A percentile compares a stretch with the other conserved stretches of the same genome.
Evolutionary conservation across 2,888 invertebrate species (phyloP).

Genomic region (Pachycephus smyrnensis): DNA sequence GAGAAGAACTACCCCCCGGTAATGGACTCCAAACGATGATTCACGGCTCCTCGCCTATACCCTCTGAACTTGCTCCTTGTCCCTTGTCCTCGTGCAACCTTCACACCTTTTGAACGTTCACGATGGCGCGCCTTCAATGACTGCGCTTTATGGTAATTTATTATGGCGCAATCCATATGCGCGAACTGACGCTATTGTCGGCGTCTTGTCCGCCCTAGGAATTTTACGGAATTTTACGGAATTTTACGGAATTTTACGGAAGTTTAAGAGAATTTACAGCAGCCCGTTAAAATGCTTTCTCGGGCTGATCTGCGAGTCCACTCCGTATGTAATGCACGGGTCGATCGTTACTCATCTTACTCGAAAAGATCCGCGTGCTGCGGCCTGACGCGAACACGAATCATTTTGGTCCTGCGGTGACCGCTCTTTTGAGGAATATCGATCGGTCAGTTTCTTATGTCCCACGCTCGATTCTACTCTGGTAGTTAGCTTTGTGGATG

Average conservation of each 20-base stretch:
- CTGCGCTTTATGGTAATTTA: slow-evolving; percentile 28
- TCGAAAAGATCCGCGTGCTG: background rate
- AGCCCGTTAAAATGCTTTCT: background rate
- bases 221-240: background rate
- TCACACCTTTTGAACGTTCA: background rate
- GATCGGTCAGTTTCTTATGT: background rate
- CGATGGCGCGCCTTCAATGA: slow-evolving; percentile 4
- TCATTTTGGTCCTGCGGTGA: background rate
- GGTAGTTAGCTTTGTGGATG: no score
- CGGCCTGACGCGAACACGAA: background rate
- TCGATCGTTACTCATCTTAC: background rate
- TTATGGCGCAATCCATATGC: background rate
- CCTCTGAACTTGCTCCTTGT: background rate
- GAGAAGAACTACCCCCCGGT: slow-evolving; percentile 19
- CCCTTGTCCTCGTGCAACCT: background rate
- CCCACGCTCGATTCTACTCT: no score
- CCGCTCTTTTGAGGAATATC: background rate
- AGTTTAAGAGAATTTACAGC: background rate
- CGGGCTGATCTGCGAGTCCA: background rate
- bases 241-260: background rate
- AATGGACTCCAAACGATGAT: slow-evolving; percentile 45
- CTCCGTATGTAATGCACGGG: background rate
- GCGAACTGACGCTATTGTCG: background rate
- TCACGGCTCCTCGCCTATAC: slow-evolving; percentile 26
- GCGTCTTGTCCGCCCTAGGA: background rate